These are phyloP conservation scores for Castor canadensis DNA, from an alignment of 2,113 vertebrate species.

Conservation along the genomic window DNA sequence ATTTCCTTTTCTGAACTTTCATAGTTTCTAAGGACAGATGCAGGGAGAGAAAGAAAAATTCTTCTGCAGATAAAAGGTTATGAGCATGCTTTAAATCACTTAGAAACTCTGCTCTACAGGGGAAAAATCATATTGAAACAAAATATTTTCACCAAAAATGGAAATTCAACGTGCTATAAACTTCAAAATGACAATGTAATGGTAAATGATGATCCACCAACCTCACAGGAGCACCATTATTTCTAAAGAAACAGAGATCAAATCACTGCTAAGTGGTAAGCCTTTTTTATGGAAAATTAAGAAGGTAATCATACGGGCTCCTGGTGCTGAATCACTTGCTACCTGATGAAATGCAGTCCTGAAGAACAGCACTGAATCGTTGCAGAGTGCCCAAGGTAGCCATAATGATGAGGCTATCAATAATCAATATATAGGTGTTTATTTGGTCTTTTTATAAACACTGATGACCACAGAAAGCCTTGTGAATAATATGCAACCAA, in stretches of 20 bases:
- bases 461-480: neutral
- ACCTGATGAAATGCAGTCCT: neutral
- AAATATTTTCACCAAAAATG: conserved; percentile 62
- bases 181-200: conserved; percentile 39
- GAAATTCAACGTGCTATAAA: conserved; percentile 23
- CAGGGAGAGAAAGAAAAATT: conserved; percentile 33
- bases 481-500: neutral
- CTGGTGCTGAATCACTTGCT: neutral
- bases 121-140: conserved; percentile 20
- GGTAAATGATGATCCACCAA: conserved; percentile 23
- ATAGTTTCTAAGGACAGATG: conserved; percentile 57
- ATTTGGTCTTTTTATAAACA: neutral
- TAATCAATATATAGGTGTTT: neutral
- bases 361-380: neutral
- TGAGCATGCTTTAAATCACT: conserved; percentile 46
- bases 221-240: neutral
- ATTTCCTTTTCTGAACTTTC: conserved; percentile 57
- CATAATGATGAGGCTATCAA: neutral
- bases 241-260: conserved; percentile 18
- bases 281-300: conserved; percentile 21
- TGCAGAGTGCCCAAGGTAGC: neutral
- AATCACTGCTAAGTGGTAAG: neutral
- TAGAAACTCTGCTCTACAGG: neutral
- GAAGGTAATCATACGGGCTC: neutral
- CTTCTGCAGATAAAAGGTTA: conserved; percentile 49